Conservation (phyloP, 2,113 vertebrate genomes). For the Nanorana parkeri region DNA sequence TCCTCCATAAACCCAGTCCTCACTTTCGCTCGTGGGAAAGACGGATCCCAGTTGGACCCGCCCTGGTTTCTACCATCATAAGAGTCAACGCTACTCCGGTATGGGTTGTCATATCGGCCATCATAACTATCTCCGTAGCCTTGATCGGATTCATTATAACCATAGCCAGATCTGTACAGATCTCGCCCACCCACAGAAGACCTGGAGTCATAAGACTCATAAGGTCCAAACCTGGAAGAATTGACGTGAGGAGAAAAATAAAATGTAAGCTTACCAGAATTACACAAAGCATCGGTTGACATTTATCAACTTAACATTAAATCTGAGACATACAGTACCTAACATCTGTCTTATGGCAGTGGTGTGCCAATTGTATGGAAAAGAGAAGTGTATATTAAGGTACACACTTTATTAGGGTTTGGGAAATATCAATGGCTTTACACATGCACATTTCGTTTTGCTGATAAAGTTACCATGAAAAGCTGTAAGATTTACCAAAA, state of each 20-base stretch:
- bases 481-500: too few species aligned
- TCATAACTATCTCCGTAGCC: constrained; percentile 88
- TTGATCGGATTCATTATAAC: constrained; percentile 89
- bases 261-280: constrained; percentile 86
- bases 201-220: constrained; percentile 88
- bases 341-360: constrained; percentile 6
- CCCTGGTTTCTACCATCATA: constrained; percentile 88
- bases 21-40: constrained; percentile 84
- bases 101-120: constrained; percentile 86
- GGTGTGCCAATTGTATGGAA: too few species aligned
- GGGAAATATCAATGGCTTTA: too few species aligned
- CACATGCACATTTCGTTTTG: too few species aligned
- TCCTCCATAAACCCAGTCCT: constrained; percentile 90
- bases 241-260: constrained; percentile 87
- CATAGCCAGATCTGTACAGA: constrained; percentile 89
- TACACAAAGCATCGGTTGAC: constrained; percentile 84
- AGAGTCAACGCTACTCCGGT: constrained; percentile 88
- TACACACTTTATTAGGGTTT: too few species aligned
- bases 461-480: too few species aligned
- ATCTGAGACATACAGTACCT: constrained; percentile 4
- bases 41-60: constrained; percentile 86
- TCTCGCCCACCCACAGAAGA: constrained; percentile 87
- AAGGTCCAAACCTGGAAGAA: constrained; percentile 90
- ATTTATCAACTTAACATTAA: constrained; percentile 81
- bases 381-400: too few species aligned